Percentiles rank a stretch among this genome's conserved stretches.
Conservation (phyloP, 2,797 vertebrate genomes). For the Rhincodon typus region DNA sequence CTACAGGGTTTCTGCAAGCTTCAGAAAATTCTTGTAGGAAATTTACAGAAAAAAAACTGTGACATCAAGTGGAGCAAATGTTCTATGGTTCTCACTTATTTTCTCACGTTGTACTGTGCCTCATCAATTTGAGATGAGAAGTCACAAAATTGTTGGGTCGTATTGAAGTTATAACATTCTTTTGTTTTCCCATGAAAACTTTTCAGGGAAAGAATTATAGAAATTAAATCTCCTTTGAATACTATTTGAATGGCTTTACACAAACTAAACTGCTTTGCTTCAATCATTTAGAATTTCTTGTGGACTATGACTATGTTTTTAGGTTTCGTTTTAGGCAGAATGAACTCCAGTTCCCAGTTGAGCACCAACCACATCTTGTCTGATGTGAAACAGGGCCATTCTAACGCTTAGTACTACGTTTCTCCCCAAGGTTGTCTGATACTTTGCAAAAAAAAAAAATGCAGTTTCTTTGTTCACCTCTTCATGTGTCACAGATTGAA, state of each 20-base stretch:
- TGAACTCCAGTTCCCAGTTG: slow-evolving; percentile 29
- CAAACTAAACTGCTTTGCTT: not conserved
- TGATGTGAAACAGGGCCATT: slow-evolving; percentile 32
- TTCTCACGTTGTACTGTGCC: not conserved
- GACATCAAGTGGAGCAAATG: not conserved
- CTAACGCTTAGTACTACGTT: slow-evolving; percentile 31
- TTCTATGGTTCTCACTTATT: not conserved
- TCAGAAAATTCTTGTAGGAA: not conserved
- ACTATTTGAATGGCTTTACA: not conserved
- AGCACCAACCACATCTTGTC: slow-evolving; percentile 23
- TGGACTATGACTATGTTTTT: not conserved
- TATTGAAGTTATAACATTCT: not conserved
- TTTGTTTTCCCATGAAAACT: not conserved
- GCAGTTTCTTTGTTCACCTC: slow-evolving; percentile 35
- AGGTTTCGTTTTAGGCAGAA: not conserved
- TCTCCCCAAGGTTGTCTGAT: slow-evolving; percentile 32
- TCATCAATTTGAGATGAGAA: not conserved
- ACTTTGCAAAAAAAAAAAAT: slow-evolving; percentile 34
- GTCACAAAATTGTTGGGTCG: not conserved
- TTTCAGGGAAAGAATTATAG: not conserved
- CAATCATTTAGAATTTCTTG: not conserved
- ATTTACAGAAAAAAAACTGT: not conserved
- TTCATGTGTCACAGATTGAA: slow-evolving; percentile 35
- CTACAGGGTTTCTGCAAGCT: not conserved
- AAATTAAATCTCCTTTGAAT: not conserved